These are phyloP conservation scores for Urocynchramus pylzowi DNA, from an alignment of 2,113 vertebrate species.

Conservation along the genomic window DNA sequence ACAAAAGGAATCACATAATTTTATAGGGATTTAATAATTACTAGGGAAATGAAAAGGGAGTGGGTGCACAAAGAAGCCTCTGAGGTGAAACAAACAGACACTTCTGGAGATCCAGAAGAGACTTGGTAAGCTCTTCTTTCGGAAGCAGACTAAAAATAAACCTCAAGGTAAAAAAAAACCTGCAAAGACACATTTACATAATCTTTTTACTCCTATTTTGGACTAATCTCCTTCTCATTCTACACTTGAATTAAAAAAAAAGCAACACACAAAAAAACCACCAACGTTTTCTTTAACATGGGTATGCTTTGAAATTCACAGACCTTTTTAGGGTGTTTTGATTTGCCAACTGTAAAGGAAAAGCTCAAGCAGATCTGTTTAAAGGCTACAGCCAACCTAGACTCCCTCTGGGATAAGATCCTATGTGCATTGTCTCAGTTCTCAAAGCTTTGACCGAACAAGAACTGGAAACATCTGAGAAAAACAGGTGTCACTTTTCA, in stretches of 20 bases:
- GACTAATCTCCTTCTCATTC: background rate
- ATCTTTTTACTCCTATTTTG: background rate
- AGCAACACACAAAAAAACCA: fast-evolving
- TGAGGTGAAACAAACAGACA: background rate
- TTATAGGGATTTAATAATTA: background rate
- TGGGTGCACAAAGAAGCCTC: background rate
- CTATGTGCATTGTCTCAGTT: background rate
- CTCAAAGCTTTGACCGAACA: background rate
- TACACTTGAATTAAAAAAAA: background rate
- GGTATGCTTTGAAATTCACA: background rate
- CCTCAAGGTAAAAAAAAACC: background rate
- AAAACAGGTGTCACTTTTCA: background rate
- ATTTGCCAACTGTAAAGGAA: background rate
- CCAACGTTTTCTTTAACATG: background rate
- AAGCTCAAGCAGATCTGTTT: background rate
- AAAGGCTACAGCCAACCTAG: background rate
- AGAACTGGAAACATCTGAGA: background rate
- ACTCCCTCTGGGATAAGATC: background rate
- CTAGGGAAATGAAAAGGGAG: background rate
- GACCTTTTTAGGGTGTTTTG: background rate
- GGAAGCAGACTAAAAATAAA: background rate
- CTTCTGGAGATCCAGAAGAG: background rate
- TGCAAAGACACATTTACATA: background rate
- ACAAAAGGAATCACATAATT: background rate
- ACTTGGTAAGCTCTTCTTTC: background rate